Conservation (phyloP, 2,113 vertebrate genomes). For the Sceloporus tristichus region DNA sequence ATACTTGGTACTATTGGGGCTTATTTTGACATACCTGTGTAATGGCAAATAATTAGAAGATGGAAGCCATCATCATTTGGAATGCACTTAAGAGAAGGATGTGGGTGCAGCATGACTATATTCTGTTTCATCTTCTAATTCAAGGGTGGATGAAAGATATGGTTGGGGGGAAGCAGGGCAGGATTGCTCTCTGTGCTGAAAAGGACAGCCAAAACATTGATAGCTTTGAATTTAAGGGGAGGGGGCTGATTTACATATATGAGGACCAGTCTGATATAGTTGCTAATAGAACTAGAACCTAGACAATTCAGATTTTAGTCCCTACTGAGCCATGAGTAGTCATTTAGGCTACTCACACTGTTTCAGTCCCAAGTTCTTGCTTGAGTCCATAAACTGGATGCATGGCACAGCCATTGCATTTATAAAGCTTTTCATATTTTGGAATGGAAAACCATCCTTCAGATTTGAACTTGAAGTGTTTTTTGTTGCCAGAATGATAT, state of each 20-base stretch:
- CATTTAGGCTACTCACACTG: not conserved
- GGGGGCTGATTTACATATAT: too few relatives aligned
- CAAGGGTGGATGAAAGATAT: not conserved
- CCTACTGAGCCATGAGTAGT: not conserved
- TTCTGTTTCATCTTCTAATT: not conserved
- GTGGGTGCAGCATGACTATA: not conserved
- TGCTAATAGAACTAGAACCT: too few relatives aligned
- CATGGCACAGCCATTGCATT: not conserved
- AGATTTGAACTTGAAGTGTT: not conserved
- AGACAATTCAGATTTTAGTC: too few relatives aligned
- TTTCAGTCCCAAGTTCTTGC: not conserved
- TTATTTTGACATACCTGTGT: not conserved
- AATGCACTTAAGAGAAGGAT: conserved; percentile 5
- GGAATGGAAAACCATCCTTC: not conserved
- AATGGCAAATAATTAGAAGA: not conserved
- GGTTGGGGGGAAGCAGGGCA: not conserved
- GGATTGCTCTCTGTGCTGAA: not conserved
- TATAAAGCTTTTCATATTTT: not conserved
- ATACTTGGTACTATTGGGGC: not conserved
- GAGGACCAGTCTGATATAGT: too few relatives aligned
- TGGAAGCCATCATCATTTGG: not conserved
- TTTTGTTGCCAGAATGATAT: not conserved
- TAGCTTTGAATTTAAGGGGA: too few relatives aligned
- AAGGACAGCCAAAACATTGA: too few relatives aligned
- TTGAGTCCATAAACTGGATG: not conserved